Evolutionary conservation across 1,140 invertebrate genomes (phyloP).

Genomic region (silkworm (Bombyx mori)): ASM3026992v2 NC_085109.1:2467501-2468000

Average conservation of each 20-base stretch:
- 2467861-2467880: constrained; percentile 17
- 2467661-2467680: constrained; percentile 39
- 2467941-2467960: constrained; percentile 30
- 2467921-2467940: constrained; percentile 24
- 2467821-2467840: too few species aligned
- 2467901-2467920: constrained; percentile 28
- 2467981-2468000: constrained; percentile 17
- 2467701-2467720: constrained; percentile 58
- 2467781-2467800: constrained; percentile 66
- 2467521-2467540: constrained; percentile 67
- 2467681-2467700: constrained; percentile 41
- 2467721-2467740: constrained; percentile 65
- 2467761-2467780: constrained; percentile 62
- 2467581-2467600: constrained; percentile 37
- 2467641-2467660: constrained; percentile 34
- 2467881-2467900: constrained; percentile 18
- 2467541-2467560: constrained; percentile 59
- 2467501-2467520: constrained; percentile 65
- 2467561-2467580: constrained; percentile 53
- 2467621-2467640: constrained; percentile 45
- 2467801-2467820: constrained; percentile 18
- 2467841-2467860: constrained; percentile 27
- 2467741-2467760: constrained; percentile 68
- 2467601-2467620: constrained; percentile 39
- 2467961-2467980: constrained; percentile 17